A percentile compares a stretch with the other conserved stretches of the same genome.
These are phyloP conservation scores for Ranitomeya variabilis DNA, from an alignment of 2,113 vertebrate species.

Conservation along the genomic window DNA sequence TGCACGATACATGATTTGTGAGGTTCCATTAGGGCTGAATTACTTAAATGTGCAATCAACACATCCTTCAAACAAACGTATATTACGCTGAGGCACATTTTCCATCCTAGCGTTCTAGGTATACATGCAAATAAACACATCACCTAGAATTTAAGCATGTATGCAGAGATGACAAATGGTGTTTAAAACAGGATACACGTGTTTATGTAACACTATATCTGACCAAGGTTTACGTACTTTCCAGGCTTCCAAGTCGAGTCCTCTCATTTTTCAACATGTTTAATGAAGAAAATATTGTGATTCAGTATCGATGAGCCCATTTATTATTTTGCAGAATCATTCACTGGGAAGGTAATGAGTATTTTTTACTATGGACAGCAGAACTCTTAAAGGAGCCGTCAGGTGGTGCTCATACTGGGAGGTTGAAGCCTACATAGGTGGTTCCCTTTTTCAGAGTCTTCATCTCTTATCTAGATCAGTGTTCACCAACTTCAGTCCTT, in stretches of 20 bases:
- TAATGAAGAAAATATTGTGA: constrained; percentile 12
- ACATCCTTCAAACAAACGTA: constrained; percentile 34
- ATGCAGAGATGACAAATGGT: constrained; percentile 36
- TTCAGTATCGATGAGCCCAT: not conserved
- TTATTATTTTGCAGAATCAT: not conserved
- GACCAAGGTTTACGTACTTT: not conserved
- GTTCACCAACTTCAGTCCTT: too few species aligned
- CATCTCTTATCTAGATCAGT: not conserved
- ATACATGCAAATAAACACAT: constrained; percentile 50
- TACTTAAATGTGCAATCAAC: constrained; percentile 37
- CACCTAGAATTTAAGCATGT: constrained; percentile 33
- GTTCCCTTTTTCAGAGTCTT: not conserved
- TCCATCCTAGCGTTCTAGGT: constrained; percentile 18
- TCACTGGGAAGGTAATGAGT: not conserved
- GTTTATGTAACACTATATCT: constrained; percentile 51
- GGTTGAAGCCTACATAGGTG: not conserved
- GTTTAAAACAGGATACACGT: constrained; percentile 39
- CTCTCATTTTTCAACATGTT: not conserved
- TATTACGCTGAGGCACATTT: constrained; percentile 23
- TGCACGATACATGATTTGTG: constrained; percentile 18
- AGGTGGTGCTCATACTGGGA: too few species aligned
- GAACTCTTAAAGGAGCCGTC: not conserved
- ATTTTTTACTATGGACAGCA: not conserved
- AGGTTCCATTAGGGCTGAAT: constrained; percentile 30
- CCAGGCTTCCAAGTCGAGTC: not conserved